Base-by-base conservation (phyloP, 1,140 invertebrate species). In the Drosophila erecta region DNA sequence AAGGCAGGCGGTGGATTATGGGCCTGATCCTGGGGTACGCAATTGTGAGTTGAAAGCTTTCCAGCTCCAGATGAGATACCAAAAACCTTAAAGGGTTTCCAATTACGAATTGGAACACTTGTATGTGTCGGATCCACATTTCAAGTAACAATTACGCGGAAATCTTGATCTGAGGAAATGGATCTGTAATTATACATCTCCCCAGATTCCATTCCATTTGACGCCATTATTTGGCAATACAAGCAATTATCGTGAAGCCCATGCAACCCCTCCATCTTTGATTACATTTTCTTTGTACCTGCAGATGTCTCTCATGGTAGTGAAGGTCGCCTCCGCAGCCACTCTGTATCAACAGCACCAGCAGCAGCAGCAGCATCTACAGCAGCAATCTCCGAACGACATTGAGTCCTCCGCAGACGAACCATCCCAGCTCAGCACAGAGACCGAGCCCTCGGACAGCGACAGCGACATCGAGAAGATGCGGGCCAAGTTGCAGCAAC, bases 231-330 rank as follows among this genome's bases (percentile, higher is more conserved):
- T n/a, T 3, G 12, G 22, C 11, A 5, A 15, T 15, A 5, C 10
- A 49, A 15, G 0, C 47, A 49, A 49, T n/a, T 27, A n/a, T 8
- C 22, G 8, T 47, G 10, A 10, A 47, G 20, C 43, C 12, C 17
- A 44, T 44, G 44, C 15, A 49, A 30, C 47, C 8, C 17, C 17
- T 4, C 17, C 17, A 51, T 51, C 50, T 30, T 22, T 37, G 7
- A 22, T 30, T 20, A 27, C 20, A 8, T 24, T n/a, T 38, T 33
- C 17, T 8, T 10, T 37, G 12, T n/a, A 1, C 49, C 17, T 54
- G 4, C 75, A 91, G 90, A 91, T 91, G 90, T 91, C 90, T 71
- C 69, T 91, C 70, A 85, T 91, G 83, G 79, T 91, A 76, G 78
- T 91, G 73, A 91, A 91, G 86, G 83, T 91, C 75, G 80, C 86